Evolutionary conservation across 2,797 vertebrate genomes (phyloP), one percentile per base, ranked within the genome.

Genomic region (Characodon lateralis): DNA sequence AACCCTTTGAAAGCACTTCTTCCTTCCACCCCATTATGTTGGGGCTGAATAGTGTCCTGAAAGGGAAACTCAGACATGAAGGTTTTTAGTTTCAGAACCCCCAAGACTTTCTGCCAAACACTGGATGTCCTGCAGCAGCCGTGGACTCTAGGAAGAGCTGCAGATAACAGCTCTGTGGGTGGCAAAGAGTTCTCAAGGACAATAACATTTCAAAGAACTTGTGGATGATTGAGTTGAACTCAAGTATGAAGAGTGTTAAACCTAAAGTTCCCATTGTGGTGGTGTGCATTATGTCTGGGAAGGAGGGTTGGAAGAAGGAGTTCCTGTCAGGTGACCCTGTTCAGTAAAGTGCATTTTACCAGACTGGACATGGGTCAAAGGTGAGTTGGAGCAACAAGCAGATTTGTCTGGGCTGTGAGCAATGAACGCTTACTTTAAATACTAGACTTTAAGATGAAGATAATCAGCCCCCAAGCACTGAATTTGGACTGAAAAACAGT

Each of bases 1-100:
- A 89, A 87, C 85, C 78, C 85, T 88, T 78, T 88, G 88, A 91
- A 87, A 89, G 88, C 53, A 63, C 82, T 80, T 81, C 84, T 86
- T 90, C 85, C 85, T 78, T 83, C 84, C 84, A 79, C 76, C 41
- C 88, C 78, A 86, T 94, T 92, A 83, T 94, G 46, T 76, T 2
- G 1, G 53, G 63, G 18, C 16, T 91, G 88, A 93, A 91, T 84
- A 79, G 87, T 26, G 75, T 35, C 65, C 63, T 92, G 83, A 92
- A 89, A 83, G 78, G 71, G 83, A 81, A 56, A 51, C 63, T 80
- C 69, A 26, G 78, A 78, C 68, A 78, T 51, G 53, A 18, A 71
- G 41, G 81, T 84, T 77, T 86, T 81, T 43, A 58, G 82, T 90
- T 89, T 91, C 89, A 88, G 71, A 74, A 69, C 41, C 31, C 14